Percentiles rank a stretch among this genome's conserved stretches.
These are phyloP conservation scores for Halcyon leucocephala DNA, from an alignment of 2,797 vertebrate species.

Conservation along the genomic window DNA sequence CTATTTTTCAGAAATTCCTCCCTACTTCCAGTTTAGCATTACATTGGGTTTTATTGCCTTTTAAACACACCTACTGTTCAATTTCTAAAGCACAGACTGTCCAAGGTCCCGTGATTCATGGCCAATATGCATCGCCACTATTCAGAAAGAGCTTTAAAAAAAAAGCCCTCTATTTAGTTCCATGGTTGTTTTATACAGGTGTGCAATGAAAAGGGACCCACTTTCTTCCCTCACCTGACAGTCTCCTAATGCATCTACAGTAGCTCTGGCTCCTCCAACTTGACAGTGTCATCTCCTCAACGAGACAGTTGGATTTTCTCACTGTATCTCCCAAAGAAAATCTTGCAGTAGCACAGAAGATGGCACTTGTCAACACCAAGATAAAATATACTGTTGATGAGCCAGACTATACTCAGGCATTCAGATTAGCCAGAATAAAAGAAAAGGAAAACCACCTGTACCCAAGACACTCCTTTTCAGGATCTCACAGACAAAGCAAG, in stretches of 20 bases:
- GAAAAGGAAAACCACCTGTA: rapidly evolving
- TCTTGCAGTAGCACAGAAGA: constrained; percentile 1
- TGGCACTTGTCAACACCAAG: constrained; percentile 8
- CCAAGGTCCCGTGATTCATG: background rate
- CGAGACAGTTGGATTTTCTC: background rate
- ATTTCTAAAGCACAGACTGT: background rate
- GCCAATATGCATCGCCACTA: background rate
- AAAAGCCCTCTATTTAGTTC: background rate
- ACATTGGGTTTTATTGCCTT: background rate
- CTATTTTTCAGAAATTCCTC: background rate
- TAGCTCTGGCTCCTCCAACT: background rate
- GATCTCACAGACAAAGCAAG: background rate
- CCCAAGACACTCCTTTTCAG: background rate
- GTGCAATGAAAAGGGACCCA: background rate
- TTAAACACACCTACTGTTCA: background rate
- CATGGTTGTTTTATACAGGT: background rate
- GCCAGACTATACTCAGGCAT: background rate
- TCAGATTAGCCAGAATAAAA: background rate
- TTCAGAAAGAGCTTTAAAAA: background rate
- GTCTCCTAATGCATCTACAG: background rate
- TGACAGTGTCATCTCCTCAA: background rate
- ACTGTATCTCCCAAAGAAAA: background rate
- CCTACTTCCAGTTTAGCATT: background rate
- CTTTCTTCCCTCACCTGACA: background rate
- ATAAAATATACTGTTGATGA: constrained; percentile 14